Base-by-base conservation (phyloP, 2,113 vertebrate genomes). In the Setophaga kirtlandii region DNA sequence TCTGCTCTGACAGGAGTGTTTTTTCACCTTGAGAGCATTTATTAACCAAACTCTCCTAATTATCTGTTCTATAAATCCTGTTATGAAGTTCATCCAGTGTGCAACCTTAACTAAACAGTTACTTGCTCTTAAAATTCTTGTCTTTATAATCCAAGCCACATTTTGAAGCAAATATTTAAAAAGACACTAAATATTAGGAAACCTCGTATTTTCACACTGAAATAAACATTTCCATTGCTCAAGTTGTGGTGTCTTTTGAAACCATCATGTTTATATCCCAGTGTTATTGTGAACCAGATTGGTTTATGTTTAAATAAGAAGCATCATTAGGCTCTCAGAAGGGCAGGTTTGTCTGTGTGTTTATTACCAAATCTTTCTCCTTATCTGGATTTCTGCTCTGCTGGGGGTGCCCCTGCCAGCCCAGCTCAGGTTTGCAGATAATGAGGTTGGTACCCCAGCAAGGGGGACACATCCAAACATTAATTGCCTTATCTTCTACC, bases 401-500 rank as follows among this genome's bases (percentile, higher is more conserved):
- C 31, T 5, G 20, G n/a, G 14, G 12, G 4, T 37, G 35, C 20
- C 64, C 9, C 65, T 35, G 17, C n/a, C 81, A 82, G 56, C 33
- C 55, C 20, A 62, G 80, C 50, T 70, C 64, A 62, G 23, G 10
- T 58, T 44, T 88, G 53, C 53, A 76, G 53, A 5, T 14, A 23
- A 4, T 0, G 0, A 47, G 60, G 13, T 47, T 65, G 22, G 28
- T 37, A 59, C 11, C 47, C 24, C 53, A 60, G 55, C 5, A 1
- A 16, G 39, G 4, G 12, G 16, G 21, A 21, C 1, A 0, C 46
- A 65, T 10, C 22, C 47, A 58, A 65, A 58, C 18, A 74, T 53
- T 47, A 39, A 39, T 5, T 41, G n/a, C 21, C 25, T 41, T 27
- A 33, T 23, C 49, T 37, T 70, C 50, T 81, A 33, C 41, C 60